These are phyloP conservation scores for Melanotaenia maccullochi DNA, from an alignment of 2,797 vertebrate genomes.

Conservation along the genomic window DNA sequence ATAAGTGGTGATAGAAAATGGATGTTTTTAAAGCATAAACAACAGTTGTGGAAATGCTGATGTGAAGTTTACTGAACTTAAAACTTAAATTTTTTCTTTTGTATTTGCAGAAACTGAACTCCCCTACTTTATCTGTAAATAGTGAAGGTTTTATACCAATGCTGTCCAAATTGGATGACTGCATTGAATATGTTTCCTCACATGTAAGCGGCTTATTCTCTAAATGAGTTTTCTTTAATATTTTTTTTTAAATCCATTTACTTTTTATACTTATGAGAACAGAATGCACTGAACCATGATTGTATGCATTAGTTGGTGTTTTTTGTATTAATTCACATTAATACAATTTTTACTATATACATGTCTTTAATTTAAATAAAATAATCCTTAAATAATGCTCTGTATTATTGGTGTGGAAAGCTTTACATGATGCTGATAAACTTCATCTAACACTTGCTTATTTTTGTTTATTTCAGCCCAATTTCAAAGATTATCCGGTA, in stretches of 20 bases:
- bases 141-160: slow-evolving; percentile 98
- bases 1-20: too few species aligned
- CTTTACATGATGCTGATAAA: not conserved
- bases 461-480: slow-evolving; percentile 85
- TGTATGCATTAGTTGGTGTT: not conserved
- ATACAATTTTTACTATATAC: too few species aligned
- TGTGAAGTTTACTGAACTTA: slow-evolving; percentile 8
- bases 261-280: not conserved
- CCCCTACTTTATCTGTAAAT: slow-evolving; percentile 94
- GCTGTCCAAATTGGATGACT: slow-evolving; percentile 96
- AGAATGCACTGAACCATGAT: not conserved
- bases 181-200: slow-evolving; percentile 95
- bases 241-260: not conserved
- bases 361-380: too few species aligned
- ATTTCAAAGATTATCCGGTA: slow-evolving; percentile 96
- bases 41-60: not conserved
- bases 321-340: not conserved
- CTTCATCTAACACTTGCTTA: slow-evolving; percentile 24
- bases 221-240: not conserved
- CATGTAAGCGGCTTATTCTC: slow-evolving; percentile 86
- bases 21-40: slow-evolving; percentile 2
- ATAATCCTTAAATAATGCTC: not conserved
- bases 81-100: slow-evolving; percentile 6
- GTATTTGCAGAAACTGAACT: slow-evolving; percentile 93
- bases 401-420: not conserved